Evolutionary conservation across 1,140 invertebrate genomes (phyloP), one percentile per base, ranked within the genome.

Genomic region (Carcinoscorpius rotundicauda): DNA sequence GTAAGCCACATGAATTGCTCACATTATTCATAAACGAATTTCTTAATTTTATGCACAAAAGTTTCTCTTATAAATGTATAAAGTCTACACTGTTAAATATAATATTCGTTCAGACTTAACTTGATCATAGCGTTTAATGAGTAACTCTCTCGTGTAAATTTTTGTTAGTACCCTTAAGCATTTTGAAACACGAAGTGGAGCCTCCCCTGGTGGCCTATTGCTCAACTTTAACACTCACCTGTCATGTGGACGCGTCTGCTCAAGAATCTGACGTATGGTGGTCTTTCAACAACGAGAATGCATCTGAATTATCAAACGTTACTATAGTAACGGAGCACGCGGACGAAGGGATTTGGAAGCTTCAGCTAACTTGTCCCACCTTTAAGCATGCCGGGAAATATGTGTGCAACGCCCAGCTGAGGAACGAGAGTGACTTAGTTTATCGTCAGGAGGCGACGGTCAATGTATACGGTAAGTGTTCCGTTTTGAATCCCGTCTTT

Each of bases 231-330:
- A 65, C 62, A 1, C 61, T 71, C 60, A 64, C 63, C 9, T 72
- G 71, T 56, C 59, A 60, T 11, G 55, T 71, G 51, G 64, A 71
- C 53, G 59, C 61, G 4, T 51, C 50, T n/a, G 59, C 58, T 29
- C 29, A 29, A 29, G 29, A 29, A 1, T 29, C 29, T 29, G 66
- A 69, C 9, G 71, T 72, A 4, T 71, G 65, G 62, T 72, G 71
- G 71, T 69, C 71, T 52, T 72, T 72, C 64, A 62, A 64, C 6
- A 70, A 70, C 51, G 71, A 72, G 56, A 72, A 72, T 62, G 71
- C 71, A 10, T 66, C 65, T 6, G 71, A 72, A 53, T 62, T 72
- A 3, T 70, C 70, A 8, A 62, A 65, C 51, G 69, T 68, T 8
- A 65, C 69, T 50, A 61, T 69, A 8, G 52, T 66, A n/a, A 51